Evolutionary conservation across 2,113 vertebrate species (phyloP).

Genomic region (Podilymbus podiceps): DNA sequence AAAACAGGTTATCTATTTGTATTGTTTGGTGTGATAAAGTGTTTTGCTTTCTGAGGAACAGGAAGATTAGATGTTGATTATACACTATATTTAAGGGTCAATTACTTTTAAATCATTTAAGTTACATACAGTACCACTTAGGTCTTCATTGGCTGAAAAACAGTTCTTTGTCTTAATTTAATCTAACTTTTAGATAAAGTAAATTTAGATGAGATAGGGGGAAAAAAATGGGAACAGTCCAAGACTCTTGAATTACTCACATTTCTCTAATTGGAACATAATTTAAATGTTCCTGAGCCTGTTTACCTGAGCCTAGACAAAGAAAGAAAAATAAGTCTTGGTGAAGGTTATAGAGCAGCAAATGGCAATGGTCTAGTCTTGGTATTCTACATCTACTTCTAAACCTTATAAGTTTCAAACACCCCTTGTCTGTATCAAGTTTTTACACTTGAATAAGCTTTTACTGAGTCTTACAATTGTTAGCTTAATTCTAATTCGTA

Average conservation of each 20-base stretch:
- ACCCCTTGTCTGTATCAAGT: too few species aligned
- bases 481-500: background rate
- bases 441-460: background rate
- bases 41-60: background rate
- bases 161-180: background rate
- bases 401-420: background rate
- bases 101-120: background rate
- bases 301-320: background rate
- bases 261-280: background rate
- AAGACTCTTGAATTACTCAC: background rate
- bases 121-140: background rate
- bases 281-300: background rate
- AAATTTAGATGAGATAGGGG: background rate
- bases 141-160: background rate
- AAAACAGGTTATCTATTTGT: background rate
- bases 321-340: background rate
- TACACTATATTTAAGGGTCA: fast-evolving
- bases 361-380: background rate
- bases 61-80: background rate
- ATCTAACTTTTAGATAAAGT: background rate
- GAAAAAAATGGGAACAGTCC: background rate
- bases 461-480: background rate
- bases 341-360: background rate
- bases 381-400: background rate
- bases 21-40: background rate